Conservation (phyloP, 2,888 invertebrate species). For the Glaucopsyche alexis region DNA sequence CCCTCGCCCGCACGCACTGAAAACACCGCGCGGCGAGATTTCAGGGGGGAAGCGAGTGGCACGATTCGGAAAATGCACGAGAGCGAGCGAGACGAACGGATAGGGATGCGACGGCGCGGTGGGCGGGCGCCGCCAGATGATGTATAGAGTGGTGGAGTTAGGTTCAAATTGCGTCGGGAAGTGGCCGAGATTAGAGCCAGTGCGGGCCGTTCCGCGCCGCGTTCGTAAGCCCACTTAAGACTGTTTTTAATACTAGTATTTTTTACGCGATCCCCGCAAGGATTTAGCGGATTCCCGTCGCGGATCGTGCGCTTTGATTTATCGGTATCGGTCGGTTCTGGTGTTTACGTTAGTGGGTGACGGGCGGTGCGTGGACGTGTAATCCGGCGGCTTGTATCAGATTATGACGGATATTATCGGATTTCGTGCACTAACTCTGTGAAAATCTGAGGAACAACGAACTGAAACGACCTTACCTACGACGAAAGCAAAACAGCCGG, state of each 20-base stretch:
- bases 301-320: slow-evolving; percentile 78
- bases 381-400: slow-evolving; percentile 74
- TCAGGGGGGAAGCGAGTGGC: slow-evolving; percentile 57
- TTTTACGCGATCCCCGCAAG: slow-evolving; percentile 80
- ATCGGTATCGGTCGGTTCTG: slow-evolving; percentile 75
- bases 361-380: slow-evolving; percentile 65
- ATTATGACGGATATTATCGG: slow-evolving; percentile 76
- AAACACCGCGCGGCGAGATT: slow-evolving; percentile 71
- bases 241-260: slow-evolving; percentile 87
- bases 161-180: slow-evolving; percentile 87
- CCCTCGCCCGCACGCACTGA: slow-evolving; percentile 62
- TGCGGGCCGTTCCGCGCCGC: slow-evolving; percentile 83
- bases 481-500: background rate
- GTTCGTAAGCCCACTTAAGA: slow-evolving; percentile 85
- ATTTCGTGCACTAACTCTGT: slow-evolving; percentile 67
- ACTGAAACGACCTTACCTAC: slow-evolving; percentile 29
- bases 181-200: slow-evolving; percentile 86
- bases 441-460: slow-evolving; percentile 51
- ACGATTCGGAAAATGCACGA: slow-evolving; percentile 35
- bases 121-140: slow-evolving; percentile 81
- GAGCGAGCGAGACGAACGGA: slow-evolving; percentile 54
- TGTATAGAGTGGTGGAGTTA: slow-evolving; percentile 88
- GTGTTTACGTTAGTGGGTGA: slow-evolving; percentile 79
- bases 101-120: slow-evolving; percentile 64
- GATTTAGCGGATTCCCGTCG: slow-evolving; percentile 79